Evolutionary conservation across 2,113 vertebrate genomes (phyloP).

Genomic region (Okapia johnstoni): DNA sequence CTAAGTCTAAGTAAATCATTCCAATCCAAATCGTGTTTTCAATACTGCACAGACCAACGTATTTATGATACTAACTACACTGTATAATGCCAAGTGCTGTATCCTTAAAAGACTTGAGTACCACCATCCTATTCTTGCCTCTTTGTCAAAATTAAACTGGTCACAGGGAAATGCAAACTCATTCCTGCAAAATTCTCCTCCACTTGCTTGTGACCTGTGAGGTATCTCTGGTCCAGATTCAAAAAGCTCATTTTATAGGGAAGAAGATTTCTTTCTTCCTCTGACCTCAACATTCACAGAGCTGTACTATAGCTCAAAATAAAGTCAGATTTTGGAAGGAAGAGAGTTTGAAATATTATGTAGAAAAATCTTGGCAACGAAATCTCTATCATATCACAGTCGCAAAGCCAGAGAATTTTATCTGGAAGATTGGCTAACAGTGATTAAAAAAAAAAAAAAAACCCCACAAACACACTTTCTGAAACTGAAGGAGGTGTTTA

Average conservation of each 20-base stretch:
- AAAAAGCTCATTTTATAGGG: slow-evolving; percentile 5
- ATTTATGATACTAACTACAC: slow-evolving; percentile 9
- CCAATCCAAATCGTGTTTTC: slow-evolving; percentile 31
- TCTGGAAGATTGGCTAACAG: slow-evolving; percentile 28
- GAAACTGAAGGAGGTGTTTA: slow-evolving; percentile 31
- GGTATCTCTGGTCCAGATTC: neutral
- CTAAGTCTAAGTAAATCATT: slow-evolving; percentile 24
- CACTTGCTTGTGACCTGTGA: neutral
- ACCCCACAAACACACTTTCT: neutral
- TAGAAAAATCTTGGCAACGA: slow-evolving; percentile 50
- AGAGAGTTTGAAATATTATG: slow-evolving; percentile 53
- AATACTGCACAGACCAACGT: neutral
- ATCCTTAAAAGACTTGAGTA: slow-evolving; percentile 10
- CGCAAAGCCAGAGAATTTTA: slow-evolving; percentile 38
- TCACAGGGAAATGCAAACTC: neutral
- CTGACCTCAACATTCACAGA: slow-evolving; percentile 42
- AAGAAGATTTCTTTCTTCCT: slow-evolving; percentile 35
- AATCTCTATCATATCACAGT: slow-evolving; percentile 1
- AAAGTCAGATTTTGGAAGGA: slow-evolving; percentile 53
- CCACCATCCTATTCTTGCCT: neutral
- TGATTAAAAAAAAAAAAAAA: neutral
- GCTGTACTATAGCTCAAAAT: slow-evolving; percentile 37
- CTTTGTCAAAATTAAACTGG: slow-evolving; percentile 31
- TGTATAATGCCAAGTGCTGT: neutral
- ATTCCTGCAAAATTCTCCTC: neutral